Evolutionary conservation across 2,888 invertebrate species (phyloP).

Genomic region (Micropterix aruncella): DNA sequence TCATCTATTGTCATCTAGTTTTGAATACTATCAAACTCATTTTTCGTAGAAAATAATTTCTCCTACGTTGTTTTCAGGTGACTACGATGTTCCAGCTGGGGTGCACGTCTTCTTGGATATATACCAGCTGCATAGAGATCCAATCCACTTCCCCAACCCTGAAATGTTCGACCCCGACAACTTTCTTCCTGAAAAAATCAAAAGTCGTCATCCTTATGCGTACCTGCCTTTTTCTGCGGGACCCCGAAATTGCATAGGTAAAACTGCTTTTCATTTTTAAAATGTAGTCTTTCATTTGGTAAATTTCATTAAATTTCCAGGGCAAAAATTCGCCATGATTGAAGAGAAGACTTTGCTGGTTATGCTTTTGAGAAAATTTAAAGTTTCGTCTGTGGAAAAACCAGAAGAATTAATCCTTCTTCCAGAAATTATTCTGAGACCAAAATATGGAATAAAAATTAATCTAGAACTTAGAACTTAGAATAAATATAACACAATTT

Average conservation of each 20-base stretch:
- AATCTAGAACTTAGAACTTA: too few species aligned
- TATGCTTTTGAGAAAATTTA: conserved; percentile 15
- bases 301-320: conserved; percentile 16
- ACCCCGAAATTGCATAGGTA: conserved; percentile 22
- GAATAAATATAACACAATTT: too few species aligned
- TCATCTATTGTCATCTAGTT: too few species aligned
- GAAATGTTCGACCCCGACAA: conserved; percentile 20
- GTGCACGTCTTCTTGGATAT: conserved; percentile 17
- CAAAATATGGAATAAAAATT: too few species aligned
- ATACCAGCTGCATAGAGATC: conserved; percentile 22
- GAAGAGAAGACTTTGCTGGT: conserved; percentile 16
- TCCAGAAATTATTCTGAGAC: too few species aligned
- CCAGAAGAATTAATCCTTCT: conserved; percentile 14
- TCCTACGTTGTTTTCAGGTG: conserved; percentile 15
- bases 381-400: conserved; percentile 14
- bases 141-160: conserved; percentile 18
- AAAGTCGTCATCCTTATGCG: conserved; percentile 18
- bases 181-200: conserved; percentile 18
- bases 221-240: conserved; percentile 21
- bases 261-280: conserved; percentile 4
- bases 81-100: conserved; percentile 16
- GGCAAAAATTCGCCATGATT: conserved; percentile 15
- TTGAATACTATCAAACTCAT: neutral
- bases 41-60: neutral
- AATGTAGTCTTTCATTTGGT: conserved; percentile 1